phyloP scores from a whole-genome alignment of 2,797 vertebrate species.

The Sebastes reedi region DNA sequence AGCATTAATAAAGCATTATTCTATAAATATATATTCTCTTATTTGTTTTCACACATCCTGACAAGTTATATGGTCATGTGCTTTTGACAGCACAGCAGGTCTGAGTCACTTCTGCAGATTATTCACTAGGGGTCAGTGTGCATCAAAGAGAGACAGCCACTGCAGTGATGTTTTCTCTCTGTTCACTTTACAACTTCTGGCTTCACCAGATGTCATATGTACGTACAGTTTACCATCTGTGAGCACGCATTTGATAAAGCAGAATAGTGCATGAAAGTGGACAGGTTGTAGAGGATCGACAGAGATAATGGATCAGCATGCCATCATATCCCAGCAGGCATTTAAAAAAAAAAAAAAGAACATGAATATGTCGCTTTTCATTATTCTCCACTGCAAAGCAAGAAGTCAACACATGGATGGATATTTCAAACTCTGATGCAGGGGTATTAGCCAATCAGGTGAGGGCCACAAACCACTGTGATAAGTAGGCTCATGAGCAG shows the following conservation, averaged over 20 bases:
- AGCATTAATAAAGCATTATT: neutral
- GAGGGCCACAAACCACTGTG: too few species aligned
- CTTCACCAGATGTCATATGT: neutral
- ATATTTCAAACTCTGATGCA: neutral
- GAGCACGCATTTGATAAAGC: neutral
- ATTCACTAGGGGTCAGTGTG: conserved; percentile 65
- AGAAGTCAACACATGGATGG: neutral
- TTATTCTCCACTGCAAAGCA: neutral
- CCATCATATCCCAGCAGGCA: neutral
- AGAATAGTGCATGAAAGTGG: neutral
- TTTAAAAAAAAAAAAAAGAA: neutral
- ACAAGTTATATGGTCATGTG: neutral
- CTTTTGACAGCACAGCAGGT: neutral
- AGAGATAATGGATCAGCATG: neutral
- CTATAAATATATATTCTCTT: neutral
- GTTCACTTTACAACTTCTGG: neutral
- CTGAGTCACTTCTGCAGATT: conserved; percentile 11
- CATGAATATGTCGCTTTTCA: neutral
- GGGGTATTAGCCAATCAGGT: too few species aligned
- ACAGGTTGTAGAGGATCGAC: neutral
- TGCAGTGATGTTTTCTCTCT: neutral
- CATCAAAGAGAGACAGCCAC: neutral
- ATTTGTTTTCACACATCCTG: neutral
- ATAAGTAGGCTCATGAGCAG: too few species aligned
- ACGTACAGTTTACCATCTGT: neutral